A percentile compares a stretch with the other conserved stretches of the same genome.
phyloP scores from a whole-genome alignment of 2,797 vertebrate genomes.

The Hippocampus kuda region DNA sequence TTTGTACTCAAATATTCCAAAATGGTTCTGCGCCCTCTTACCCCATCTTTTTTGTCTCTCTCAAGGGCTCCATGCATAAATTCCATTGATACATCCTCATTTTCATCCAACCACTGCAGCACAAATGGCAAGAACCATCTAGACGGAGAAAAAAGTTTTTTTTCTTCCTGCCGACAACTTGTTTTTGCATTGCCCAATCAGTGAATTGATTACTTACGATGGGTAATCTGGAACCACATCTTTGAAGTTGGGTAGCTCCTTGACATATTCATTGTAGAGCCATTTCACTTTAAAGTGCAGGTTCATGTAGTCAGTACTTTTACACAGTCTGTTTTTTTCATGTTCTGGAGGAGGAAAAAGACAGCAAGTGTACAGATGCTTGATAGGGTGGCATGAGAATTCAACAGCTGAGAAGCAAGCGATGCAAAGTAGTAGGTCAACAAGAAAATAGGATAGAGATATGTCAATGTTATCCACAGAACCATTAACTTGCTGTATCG shows the following conservation, averaged over 20 bases:
- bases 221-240: conserved; percentile 85
- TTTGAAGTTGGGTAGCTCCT: conserved; percentile 78
- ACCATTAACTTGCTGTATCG: too few relatives aligned
- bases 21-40: conserved; percentile 48
- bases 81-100: conserved; percentile 95
- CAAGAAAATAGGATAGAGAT: neutral
- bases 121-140: conserved; percentile 98
- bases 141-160: conserved; percentile 8
- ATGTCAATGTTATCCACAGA: neutral
- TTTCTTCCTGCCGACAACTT: neutral
- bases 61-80: conserved; percentile 93
- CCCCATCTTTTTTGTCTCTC: conserved; percentile 97
- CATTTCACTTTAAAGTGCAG: conserved; percentile 99
- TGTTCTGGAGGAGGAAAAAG: conserved; percentile 71
- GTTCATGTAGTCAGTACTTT: conserved; percentile 99
- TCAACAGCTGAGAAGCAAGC: neutral
- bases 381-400: neutral
- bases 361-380: neutral
- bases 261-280: conserved; percentile 92
- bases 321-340: conserved; percentile 87
- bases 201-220: conserved; percentile 66
- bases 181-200: neutral
- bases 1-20: neutral
- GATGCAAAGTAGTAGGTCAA: neutral
- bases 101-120: conserved; percentile 94